A percentile compares a stretch with the other conserved stretches of the same genome.
Evolutionary conservation across 2,797 vertebrate species (phyloP).

Genomic region (Fundulus diaphanus): DNA sequence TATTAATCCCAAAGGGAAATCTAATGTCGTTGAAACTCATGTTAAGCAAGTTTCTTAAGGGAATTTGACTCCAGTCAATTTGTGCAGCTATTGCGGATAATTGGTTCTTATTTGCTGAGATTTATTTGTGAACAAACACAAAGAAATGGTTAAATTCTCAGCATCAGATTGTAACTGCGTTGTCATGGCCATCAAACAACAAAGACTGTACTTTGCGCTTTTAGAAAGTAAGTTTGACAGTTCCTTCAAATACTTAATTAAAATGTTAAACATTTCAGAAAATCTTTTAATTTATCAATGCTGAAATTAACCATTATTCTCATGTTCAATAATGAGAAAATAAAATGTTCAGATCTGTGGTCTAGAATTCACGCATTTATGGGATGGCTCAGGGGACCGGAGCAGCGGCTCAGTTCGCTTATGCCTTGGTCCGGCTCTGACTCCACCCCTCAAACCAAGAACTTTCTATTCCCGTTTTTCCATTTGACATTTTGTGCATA

Average conservation of each 20-base stretch:
- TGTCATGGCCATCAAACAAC: background rate
- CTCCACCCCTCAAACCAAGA: background rate
- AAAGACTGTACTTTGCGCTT: background rate
- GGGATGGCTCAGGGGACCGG: background rate
- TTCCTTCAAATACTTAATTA: background rate
- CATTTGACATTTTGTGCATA: too few species aligned
- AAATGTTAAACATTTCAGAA: background rate
- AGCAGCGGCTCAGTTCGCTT: background rate
- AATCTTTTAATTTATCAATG: background rate
- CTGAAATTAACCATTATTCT: background rate
- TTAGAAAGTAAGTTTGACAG: background rate
- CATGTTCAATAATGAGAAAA: background rate
- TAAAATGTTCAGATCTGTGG: background rate
- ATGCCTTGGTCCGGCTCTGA: too few species aligned
- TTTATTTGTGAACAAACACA: background rate
- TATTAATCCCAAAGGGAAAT: conserved; percentile 1
- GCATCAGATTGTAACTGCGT: background rate
- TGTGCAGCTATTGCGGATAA: background rate
- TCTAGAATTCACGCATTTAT: background rate
- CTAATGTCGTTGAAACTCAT: background rate
- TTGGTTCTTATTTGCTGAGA: background rate
- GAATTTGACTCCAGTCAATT: too few species aligned
- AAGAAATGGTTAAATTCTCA: background rate
- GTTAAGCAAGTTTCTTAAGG: background rate
- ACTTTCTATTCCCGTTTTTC: too few species aligned